Conservation (phyloP, 1,140 invertebrate species). For the Leptinotarsa defecta region DNA sequence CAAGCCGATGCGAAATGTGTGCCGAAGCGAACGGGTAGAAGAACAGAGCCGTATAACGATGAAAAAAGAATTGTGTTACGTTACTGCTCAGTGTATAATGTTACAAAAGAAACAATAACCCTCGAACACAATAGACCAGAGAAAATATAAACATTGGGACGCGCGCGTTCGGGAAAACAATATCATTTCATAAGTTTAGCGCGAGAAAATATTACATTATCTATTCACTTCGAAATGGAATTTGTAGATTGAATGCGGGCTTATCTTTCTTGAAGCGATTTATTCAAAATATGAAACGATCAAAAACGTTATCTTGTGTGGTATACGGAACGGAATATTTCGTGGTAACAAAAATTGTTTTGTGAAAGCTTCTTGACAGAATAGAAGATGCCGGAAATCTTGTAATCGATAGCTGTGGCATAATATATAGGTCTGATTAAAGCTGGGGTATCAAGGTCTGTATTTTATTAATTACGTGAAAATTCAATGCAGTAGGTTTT, state of each 20-base stretch:
- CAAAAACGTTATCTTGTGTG: background rate
- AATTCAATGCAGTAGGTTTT: no score
- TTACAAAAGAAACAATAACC: conserved; percentile 6
- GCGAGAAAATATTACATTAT: conserved; percentile 6
- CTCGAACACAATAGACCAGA: background rate
- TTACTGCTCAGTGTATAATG: background rate
- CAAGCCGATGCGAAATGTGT: conserved; percentile 1
- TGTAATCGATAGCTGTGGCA: no score
- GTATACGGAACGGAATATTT: no score
- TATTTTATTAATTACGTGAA: no score
- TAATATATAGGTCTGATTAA: no score
- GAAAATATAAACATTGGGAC: conserved; percentile 6
- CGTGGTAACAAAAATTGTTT: no score
- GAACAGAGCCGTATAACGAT: background rate
- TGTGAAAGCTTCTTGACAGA: no score
- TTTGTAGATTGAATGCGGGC: background rate
- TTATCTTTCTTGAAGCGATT: background rate
- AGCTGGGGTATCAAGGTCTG: no score
- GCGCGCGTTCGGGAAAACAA: background rate
- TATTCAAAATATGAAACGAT: background rate
- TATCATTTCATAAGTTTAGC: background rate
- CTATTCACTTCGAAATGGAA: conserved; percentile 3
- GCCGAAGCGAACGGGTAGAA: background rate
- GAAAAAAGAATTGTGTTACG: background rate
- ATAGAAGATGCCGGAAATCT: no score